Base-by-base conservation (phyloP, 1,140 invertebrate genomes). In the Hormaphis cornu region DNA sequence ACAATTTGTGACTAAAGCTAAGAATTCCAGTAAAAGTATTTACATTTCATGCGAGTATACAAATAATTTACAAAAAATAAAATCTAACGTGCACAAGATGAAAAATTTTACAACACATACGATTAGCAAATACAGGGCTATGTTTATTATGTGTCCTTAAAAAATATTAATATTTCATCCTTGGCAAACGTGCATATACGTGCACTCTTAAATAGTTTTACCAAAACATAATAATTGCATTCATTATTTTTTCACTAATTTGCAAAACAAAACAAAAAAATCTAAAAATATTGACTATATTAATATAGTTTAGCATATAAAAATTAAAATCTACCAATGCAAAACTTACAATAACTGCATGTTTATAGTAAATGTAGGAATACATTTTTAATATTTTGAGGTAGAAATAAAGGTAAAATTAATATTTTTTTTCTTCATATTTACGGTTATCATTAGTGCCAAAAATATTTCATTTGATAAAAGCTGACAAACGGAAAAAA, bases 401-500 rank as follows among this genome's bases (percentile, higher is more conserved):
- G 24, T 20, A 66, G 30, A 10, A 48, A 30, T 48, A 50, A 44
- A 66, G 18, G 61, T 22, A 66, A 63, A n/a, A n/a, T n/a, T 63
- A 30, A 18, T 50, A 8, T 30, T 48, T 28, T 28, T 48, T 48
- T 50, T 66, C 50, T 26, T 42, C 44, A 66, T 66, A 42, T 66
- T 48, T 30, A n/a, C 48, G 4, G 28, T 48, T 50, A n/a, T 33
- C n/a, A n/a, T 66, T 35, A 66, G 61, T 66, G 61, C 61, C 61
- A 66, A 16, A 66, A 66, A 50, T 66, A 66, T 50, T 48, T 50
- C 30, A 66, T 8, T 63, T 33, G 12, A 46, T 46, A 42, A 8
- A 50, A 33, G 37, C 24, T 50, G 35, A 22, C 44, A 48, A 66
- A 66, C 61, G 61, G 61, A 66, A 66, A 44, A 46, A 48, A 66